Percentiles rank a stretch among this genome's conserved stretches.
phyloP scores from a whole-genome alignment of 1,140 invertebrate species.

The Drosophila prosaltans region DNA sequence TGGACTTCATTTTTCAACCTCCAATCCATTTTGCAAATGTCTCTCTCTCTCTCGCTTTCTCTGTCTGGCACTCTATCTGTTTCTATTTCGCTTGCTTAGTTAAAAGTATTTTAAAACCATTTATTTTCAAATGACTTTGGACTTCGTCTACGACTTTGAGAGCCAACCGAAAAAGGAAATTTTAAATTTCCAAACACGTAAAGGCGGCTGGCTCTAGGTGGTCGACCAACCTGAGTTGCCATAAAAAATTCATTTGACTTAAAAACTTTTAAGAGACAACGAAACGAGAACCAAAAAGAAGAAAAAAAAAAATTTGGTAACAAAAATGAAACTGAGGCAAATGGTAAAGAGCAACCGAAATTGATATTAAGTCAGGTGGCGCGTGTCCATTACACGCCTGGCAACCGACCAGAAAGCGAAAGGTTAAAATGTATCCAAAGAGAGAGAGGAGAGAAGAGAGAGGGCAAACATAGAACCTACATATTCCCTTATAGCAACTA shows the following conservation, averaged over 20 bases:
- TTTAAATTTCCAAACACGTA: conserved; percentile 62
- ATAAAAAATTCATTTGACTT: conserved; percentile 81
- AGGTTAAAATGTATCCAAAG: conserved; percentile 23
- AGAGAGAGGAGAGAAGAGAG: neutral
- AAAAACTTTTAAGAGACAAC: conserved; percentile 64
- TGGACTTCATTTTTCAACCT: conserved; percentile 4
- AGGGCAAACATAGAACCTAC: neutral
- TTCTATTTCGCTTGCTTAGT: conserved; percentile 14
- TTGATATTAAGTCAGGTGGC: conserved; percentile 80
- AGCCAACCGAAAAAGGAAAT: conserved; percentile 27
- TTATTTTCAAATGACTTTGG: conserved; percentile 50
- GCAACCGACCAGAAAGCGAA: conserved; percentile 56
- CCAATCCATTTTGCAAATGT: conserved; percentile 65
- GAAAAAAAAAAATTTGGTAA: conserved; percentile 23
- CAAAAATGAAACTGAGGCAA: conserved; percentile 16
- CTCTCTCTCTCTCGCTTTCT: conserved; percentile 1
- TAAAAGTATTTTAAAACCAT: conserved; percentile 73
- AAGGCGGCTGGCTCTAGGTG: conserved; percentile 39
- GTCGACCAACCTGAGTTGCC: conserved; percentile 38
- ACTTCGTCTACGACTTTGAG: conserved; percentile 15
- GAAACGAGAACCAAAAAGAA: conserved; percentile 19
- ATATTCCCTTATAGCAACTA: conserved; percentile 6
- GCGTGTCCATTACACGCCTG: conserved; percentile 77
- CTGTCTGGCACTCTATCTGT: neutral
- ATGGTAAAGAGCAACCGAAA: conserved; percentile 38